Evolutionary conservation across 2,113 vertebrate species (phyloP), one percentile per base, ranked within the genome.

Genomic region (Rhadina sibilatrix): DNA sequence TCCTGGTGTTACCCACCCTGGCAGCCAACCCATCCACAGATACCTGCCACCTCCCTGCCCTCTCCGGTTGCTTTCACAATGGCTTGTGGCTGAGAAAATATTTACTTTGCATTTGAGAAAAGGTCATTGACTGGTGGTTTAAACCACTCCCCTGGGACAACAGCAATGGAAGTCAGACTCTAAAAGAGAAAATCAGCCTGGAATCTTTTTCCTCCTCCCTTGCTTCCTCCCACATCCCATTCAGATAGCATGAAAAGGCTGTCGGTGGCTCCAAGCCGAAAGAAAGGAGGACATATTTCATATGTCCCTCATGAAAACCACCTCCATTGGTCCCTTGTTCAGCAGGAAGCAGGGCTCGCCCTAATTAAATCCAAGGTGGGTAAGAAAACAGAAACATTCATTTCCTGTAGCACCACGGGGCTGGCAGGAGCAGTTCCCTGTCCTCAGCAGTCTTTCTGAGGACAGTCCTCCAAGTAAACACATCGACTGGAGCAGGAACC

Each of bases 321-420:
- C 40, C 37, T 94, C 82, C 38, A 61, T 6, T 3, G 4, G 78
- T 70, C 50, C 85, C 86, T 87, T 50, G 76, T 42, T 92, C 54
- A 80, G 87, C 89, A 96, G 96, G 84, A 96, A 94, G 57, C 78
- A 66, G 53, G 40, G 57, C 74, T 94, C 8, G 6, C 64, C 89
- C 93, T 93, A 91, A 89, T 83, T 69, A 94, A 83, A 93, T 49
- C 22, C 1, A 23, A 93, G 74, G 87, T 91, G 72, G 85, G 69
- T 90, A 93, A 89, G 83, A 93, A 96, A 95, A 95, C 86, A 96
- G 87, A 90, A 96, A 95, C 85, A 79, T 96, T 95, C 47, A 72
- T 95, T 95, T 97, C 95, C 92, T 94, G 87, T 40, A 90, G 87
- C 87, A 68, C 40, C 53, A 57, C 5, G 0, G 40, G 21, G 50